Base-by-base conservation (phyloP, 2,113 vertebrate species). In the Corythaeola cristata region DNA sequence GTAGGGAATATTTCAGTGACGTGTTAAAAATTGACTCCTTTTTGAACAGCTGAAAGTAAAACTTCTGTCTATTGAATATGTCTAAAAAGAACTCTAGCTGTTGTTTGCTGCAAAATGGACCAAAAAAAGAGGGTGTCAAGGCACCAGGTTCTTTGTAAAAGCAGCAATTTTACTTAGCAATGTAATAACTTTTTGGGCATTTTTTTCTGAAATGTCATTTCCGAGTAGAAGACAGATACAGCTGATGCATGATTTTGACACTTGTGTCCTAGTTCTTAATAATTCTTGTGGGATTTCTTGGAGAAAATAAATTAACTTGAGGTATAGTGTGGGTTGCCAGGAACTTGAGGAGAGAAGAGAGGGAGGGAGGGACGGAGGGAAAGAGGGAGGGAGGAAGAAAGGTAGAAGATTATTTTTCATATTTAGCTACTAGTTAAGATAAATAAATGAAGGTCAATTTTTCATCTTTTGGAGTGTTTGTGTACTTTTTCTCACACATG, bases 191-290 rank as follows among this genome's bases (percentile, higher is more conserved):
- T 45, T 76, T 91, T 76, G 53, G 32, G 22, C 45, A 58, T 35
- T 62, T 91, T 55, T 84, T 84, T 81, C 22, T 89, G 47, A 76
- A 68, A 60, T 85, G 55, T 6, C 19, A 39, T 72, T 92, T 95
- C 58, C 32, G 72, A 92, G 49, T 75, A 63, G 90, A 91, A 92
- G 41, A 14, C 56, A 88, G 41, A 58, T 52, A 35, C 35, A 52
- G 35, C 13, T 62, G 68, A 79, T 79, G 66, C 49, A 44, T 92
- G 58, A 64, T 92, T 90, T 91, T 93, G 73, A 55, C 74, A 73
- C 49, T 74, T 66, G 53, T 91, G 85, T 80, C 66, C 83, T 79
- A 73, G 28, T 89, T 97, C 73, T 89, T 93, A 95, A 55, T 85
- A 93, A 93, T 69, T 81, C 67, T 78, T 82, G 13, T 24, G 53